phyloP scores from a whole-genome alignment of 2,797 vertebrate species.

The Dendrocincla tyrannina region DNA sequence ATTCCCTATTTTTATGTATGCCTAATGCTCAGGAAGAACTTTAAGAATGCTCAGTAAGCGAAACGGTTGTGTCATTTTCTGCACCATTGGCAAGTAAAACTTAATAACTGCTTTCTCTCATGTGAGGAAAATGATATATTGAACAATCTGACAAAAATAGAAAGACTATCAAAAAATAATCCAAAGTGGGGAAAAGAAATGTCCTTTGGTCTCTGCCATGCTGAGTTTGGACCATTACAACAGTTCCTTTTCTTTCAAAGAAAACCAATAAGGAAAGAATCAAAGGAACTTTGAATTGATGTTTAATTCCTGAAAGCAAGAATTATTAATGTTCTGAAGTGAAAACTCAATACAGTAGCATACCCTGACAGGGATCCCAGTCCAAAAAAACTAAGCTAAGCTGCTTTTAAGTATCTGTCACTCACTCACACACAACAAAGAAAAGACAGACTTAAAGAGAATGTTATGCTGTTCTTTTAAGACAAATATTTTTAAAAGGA shows the following conservation, averaged over 20 bases:
- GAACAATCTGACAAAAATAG: slow-evolving; percentile 29
- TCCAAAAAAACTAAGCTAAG: not conserved
- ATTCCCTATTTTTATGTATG: not conserved
- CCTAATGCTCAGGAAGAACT: not conserved
- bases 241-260: not conserved
- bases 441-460: not conserved
- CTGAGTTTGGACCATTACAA: not conserved
- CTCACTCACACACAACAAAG: not conserved
- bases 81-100: slow-evolving; percentile 38
- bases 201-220: not conserved
- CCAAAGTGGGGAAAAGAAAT: not conserved
- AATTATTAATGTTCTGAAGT: not conserved
- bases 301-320: slow-evolving; percentile 9
- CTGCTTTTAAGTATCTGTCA: not conserved
- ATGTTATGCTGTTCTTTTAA: not conserved
- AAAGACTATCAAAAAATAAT: slow-evolving; percentile 14
- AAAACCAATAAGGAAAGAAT: not conserved
- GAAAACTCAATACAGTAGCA: not conserved
- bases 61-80: slow-evolving; percentile 51
- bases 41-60: slow-evolving; percentile 52
- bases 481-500: not conserved
- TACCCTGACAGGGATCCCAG: not conserved
- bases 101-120: slow-evolving; percentile 6
- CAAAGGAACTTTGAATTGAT: not conserved
- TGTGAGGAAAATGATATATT: slow-evolving; percentile 14